Evolutionary conservation across 2,113 vertebrate genomes (phyloP), one percentile per base, ranked within the genome.

Genomic region (Antechinus stuartii): DNA sequence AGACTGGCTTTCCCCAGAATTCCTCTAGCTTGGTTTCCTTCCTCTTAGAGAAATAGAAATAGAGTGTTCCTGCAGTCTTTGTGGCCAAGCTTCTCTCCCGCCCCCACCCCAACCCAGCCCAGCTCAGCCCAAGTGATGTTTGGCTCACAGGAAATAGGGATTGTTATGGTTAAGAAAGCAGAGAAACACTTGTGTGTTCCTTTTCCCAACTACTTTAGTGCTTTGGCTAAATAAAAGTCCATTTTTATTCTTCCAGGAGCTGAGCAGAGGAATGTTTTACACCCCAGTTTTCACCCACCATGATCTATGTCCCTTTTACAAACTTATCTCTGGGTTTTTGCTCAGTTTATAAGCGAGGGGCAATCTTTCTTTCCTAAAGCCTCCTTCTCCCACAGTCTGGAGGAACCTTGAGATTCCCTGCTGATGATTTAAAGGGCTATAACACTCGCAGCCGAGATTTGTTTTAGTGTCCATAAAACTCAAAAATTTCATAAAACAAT

Each of bases 391-490:
- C 99, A 99, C 99, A 99, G 99, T 99, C 99, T 99, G 99, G 98
- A 99, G 99, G 99, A 99, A 99, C 99, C 99, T 99, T 99, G 99
- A 99, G 99, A 99, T 99, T 99, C 99, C 99, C 99, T 99, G 98
- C 98, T 0, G 22, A 98, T 99, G 99, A 99, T 99, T 99, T 99
- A 99, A 99, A 99, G 99, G 99, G 99, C 99, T 99, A 99, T 99
- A 99, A 99, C 97, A 98, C 98, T 98, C 94, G 97, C 98, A 98
- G 98, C 98, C 98, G 99, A 99, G 98, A 99, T 99, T 99, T 99
- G 99, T 99, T 99, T 99, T 99, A 99, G 99, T 99, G 98, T 99
- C 99, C 98, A 99, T 99, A 99, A 99, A 99, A 98, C 99, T 99
- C 98, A 99, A 99, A 99, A 99, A 99, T 98, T 99, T 99, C 99